phyloP scores from a whole-genome alignment of 2,888 invertebrate genomes.

The Idaea straminata region DNA sequence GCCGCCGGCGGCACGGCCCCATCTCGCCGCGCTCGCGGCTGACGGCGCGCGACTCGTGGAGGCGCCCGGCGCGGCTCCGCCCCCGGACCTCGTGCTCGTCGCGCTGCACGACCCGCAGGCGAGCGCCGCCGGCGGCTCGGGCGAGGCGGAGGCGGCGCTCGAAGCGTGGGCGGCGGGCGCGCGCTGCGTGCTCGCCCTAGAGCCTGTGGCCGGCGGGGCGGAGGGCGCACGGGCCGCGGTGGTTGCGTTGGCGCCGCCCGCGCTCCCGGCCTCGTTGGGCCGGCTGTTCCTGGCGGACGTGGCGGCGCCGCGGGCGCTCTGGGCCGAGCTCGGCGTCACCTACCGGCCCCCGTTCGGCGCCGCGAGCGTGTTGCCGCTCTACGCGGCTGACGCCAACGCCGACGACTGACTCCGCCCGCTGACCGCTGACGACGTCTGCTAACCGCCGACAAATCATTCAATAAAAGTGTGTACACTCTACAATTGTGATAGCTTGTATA shows the following conservation, averaged over 20 bases:
- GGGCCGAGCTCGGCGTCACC: conserved; percentile 85
- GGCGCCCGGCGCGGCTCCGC: conserved; percentile 22
- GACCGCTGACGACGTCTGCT: background rate
- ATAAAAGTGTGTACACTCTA: too few species aligned
- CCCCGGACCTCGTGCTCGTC: conserved; percentile 52
- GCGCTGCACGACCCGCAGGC: conserved; percentile 36
- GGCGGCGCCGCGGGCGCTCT: conserved; percentile 87
- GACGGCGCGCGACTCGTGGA: conserved; percentile 72
- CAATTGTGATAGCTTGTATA: too few species aligned
- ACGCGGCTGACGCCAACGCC: conserved; percentile 46
- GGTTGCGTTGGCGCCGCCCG: conserved; percentile 64
- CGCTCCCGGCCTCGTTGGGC: conserved; percentile 45
- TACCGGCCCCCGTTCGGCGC: conserved; percentile 90
- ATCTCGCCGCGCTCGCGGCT: conserved; percentile 27
- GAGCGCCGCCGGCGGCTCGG: conserved; percentile 16
- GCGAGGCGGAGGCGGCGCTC: conserved; percentile 79
- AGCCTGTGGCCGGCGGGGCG: conserved; percentile 83
- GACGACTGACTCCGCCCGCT: conserved; percentile 32
- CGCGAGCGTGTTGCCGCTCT: conserved; percentile 61
- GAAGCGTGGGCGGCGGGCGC: conserved; percentile 63
- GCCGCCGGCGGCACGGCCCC: conserved; percentile 44
- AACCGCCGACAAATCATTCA: background rate
- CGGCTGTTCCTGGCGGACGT: conserved; percentile 92
- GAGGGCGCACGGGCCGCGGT: conserved; percentile 37
- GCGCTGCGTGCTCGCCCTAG: conserved; percentile 49